Percentiles rank a stretch among this genome's conserved stretches.
Conservation (phyloP, 2,113 vertebrate species). For the Varanus komodoensis region DNA sequence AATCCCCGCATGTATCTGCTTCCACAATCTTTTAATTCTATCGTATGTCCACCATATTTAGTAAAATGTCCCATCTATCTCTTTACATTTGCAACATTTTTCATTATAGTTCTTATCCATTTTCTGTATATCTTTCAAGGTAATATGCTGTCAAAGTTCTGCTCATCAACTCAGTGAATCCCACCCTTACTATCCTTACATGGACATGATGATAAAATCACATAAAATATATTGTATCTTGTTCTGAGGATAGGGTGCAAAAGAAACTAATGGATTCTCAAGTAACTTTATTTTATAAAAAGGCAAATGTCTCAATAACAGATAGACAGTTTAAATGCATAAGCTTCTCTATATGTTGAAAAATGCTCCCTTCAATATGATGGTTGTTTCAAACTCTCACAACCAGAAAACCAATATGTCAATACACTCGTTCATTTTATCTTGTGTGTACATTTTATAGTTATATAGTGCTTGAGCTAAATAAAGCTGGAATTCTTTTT, state of each 20-base stretch:
- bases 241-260: neutral
- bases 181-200: neutral
- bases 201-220: neutral
- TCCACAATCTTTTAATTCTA: too few relatives aligned
- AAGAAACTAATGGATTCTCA: neutral
- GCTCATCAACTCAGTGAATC: neutral
- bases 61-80: too few relatives aligned
- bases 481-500: neutral
- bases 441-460: neutral
- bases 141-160: neutral
- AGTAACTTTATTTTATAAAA: conserved; percentile 26
- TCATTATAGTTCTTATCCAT: too few relatives aligned
- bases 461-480: neutral
- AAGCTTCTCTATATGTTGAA: neutral
- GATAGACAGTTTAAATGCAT: neutral
- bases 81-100: too few relatives aligned
- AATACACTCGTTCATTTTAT: neutral
- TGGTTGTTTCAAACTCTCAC: neutral
- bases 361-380: neutral
- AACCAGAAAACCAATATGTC: neutral
- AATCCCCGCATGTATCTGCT: too few relatives aligned
- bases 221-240: neutral
- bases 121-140: too few relatives aligned
- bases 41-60: too few relatives aligned
- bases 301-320: neutral